Conservation (phyloP, 1,140 invertebrate species). For the Drosophila littoralis region DNA sequence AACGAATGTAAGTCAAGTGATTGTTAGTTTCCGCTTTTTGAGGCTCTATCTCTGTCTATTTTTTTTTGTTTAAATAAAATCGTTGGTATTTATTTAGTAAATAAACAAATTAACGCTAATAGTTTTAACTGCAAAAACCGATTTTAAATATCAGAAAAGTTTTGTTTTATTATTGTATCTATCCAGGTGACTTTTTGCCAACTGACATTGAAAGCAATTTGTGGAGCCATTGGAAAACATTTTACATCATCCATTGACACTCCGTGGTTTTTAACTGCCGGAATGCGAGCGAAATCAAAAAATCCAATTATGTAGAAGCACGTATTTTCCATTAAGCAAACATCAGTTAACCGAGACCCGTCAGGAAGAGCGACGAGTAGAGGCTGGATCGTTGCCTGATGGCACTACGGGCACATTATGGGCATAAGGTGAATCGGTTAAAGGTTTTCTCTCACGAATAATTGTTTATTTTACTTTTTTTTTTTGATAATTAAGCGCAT, state of each 20-base stretch:
- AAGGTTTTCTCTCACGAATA: conserved; percentile 7
- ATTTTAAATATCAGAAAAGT: conserved; percentile 46
- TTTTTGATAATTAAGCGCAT: conserved; percentile 67
- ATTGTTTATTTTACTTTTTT: conserved; percentile 3
- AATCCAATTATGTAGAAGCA: conserved; percentile 75
- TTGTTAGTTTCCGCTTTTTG: no score
- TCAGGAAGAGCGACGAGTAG: conserved; percentile 35
- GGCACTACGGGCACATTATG: conserved; percentile 49
- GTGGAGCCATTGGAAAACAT: conserved; percentile 52
- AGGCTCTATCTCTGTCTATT: no score
- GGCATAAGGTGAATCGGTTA: conserved; percentile 38
- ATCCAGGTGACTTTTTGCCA: not conserved
- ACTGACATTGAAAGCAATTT: conserved; percentile 53
- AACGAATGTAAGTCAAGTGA: no score
- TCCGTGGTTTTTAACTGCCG: conserved; percentile 24
- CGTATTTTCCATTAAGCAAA: conserved; percentile 77
- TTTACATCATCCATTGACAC: conserved; percentile 51
- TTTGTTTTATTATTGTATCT: conserved; percentile 25
- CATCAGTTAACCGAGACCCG: conserved; percentile 48
- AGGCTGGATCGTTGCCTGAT: conserved; percentile 12
- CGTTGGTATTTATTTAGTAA: no score
- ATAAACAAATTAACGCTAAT: not conserved
- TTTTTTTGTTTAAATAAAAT: no score
- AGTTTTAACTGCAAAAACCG: not conserved
- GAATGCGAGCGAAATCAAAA: conserved; percentile 59